Base-by-base conservation (phyloP, 2,888 invertebrate species). In the Ophioninae sp. region DNA sequence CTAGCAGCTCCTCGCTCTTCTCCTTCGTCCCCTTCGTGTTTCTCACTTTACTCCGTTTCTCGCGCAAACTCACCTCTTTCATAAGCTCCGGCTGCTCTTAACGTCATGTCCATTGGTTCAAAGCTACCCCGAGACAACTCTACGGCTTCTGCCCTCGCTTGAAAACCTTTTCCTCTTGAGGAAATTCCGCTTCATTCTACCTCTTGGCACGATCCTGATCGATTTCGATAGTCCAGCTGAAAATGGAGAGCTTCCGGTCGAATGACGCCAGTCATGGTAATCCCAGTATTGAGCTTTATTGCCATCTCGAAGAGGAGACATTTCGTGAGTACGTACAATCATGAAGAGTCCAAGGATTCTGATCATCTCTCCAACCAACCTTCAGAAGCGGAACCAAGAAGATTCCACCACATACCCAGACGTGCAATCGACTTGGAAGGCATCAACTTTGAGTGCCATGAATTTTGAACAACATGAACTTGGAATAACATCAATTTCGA, bases 1-100 rank as follows among this genome's bases (percentile, higher is more conserved):
- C 61, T 56, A 68, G 77, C 65, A 75, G 73, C 65, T 59, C 76
- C 62, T 65, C 74, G 59, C 77, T 84, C 75, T 76, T 77, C 76
- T 77, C 64, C 70, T 72, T 81, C 69, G 39, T 44, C 30, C 30
- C 64, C 74, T 79, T 64, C 73, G 67, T 50, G 50, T 70, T 82
- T 79, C 81, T 79, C 61, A 69, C 50, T 74, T 37, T 50, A 67
- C 68, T 62, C 72, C 76, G 64, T 68, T 69, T 73, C 81, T 70
- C 75, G 41, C 69, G 78, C 69, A 62, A 61, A 77, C 69, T 77
- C 69, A 64, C 37, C 68, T 80, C 78, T 80, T 82, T 61, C 73
- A 65, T 59, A 65, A 82, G 76, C 82, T 82, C 62, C 70, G 69
- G 41, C 20, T 44, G 64, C 23, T 21, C 78, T 68, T 67, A 64